phyloP scores from a whole-genome alignment of 2,888 invertebrate species.

The Apamea monoglypha region DNA sequence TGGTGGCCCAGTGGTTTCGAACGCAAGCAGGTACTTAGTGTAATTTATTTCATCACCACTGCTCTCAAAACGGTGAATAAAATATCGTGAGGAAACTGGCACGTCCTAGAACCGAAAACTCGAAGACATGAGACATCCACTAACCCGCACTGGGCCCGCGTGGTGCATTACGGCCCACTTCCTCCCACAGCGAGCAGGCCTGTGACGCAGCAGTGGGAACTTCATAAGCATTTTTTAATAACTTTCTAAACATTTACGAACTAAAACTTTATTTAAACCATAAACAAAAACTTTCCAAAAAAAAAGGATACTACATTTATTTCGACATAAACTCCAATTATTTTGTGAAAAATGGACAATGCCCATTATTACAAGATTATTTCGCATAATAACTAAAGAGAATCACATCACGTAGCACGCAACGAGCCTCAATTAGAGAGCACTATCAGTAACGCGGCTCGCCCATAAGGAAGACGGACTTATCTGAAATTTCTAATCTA shows the following conservation, averaged over 20 bases:
- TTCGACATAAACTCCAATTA: constrained; percentile 62
- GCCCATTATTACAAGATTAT: constrained; percentile 70
- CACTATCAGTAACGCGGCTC: constrained; percentile 79
- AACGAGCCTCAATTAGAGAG: constrained; percentile 81
- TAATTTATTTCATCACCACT: no score
- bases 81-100: no score
- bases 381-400: constrained; percentile 73
- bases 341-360: constrained; percentile 67
- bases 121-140: no score
- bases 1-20: not conserved
- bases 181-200: no score
- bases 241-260: not conserved
- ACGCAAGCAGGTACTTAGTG: not conserved
- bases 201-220: not conserved
- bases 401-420: constrained; percentile 81
- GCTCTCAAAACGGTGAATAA: no score
- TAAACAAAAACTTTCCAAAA: constrained; percentile 9
- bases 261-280: not conserved
- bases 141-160: no score
- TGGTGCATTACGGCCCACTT: no score
- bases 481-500: constrained; percentile 87
- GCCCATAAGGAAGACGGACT: constrained; percentile 83
- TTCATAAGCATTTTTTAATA: no score
- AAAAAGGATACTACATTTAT: constrained; percentile 9
- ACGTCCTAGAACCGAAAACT: no score